Percentiles rank a stretch among this genome's conserved stretches.
phyloP scores from a whole-genome alignment of 2,797 vertebrate species.

The Thunnus albacares region DNA sequence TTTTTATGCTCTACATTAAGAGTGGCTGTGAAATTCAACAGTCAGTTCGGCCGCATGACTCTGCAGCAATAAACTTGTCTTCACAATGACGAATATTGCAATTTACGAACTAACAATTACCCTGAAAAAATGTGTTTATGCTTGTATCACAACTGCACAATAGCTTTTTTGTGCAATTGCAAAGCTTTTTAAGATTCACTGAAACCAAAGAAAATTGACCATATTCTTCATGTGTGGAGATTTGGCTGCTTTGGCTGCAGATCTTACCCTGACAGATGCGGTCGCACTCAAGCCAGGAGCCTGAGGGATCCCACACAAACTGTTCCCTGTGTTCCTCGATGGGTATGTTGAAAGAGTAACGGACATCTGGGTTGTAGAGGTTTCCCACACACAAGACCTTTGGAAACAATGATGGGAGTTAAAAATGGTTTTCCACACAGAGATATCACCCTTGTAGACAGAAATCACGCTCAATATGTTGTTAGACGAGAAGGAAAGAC shows the following conservation, averaged over 20 bases:
- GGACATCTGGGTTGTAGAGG: slow-evolving; percentile 95
- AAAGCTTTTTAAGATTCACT: slow-evolving; percentile 13
- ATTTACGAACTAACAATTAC: not conserved
- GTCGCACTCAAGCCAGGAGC: slow-evolving; percentile 94
- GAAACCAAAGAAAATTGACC: slow-evolving; percentile 11
- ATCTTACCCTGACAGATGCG: slow-evolving; percentile 93
- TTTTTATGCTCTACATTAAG: not conserved
- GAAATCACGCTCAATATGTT: slow-evolving; percentile 5
- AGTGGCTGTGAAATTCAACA: not conserved
- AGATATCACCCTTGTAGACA: slow-evolving; percentile 6
- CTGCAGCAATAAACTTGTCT: not conserved
- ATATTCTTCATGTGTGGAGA: not conserved
- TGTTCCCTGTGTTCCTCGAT: slow-evolving; percentile 89
- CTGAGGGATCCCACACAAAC: slow-evolving; percentile 92
- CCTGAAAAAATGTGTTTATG: not conserved
- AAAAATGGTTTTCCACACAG: slow-evolving; percentile 18
- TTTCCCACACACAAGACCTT: slow-evolving; percentile 98
- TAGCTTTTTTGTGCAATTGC: not conserved
- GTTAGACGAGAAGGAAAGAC: not conserved
- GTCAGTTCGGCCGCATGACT: not conserved
- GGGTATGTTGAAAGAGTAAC: slow-evolving; percentile 95
- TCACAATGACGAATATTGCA: not conserved
- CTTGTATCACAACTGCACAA: not conserved
- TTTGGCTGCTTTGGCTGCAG: not conserved
- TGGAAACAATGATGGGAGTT: slow-evolving; percentile 25